These are phyloP conservation scores for Drosophila nigricruria DNA, from an alignment of 2,888 invertebrate species.

Conservation along the genomic window DNA sequence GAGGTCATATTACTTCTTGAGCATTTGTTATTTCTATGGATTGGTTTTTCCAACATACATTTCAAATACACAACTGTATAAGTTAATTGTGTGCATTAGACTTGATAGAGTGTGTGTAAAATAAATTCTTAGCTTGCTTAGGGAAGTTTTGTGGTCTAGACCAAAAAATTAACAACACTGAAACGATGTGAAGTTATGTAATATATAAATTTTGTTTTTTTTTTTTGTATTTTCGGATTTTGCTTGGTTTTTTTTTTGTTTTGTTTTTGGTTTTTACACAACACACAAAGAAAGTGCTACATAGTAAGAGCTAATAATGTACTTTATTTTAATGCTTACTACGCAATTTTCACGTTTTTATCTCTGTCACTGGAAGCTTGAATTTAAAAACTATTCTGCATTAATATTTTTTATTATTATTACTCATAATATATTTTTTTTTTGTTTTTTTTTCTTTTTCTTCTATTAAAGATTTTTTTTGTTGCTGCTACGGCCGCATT, in stretches of 20 bases:
- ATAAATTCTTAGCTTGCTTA: conserved; percentile 75
- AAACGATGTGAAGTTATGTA: conserved; percentile 65
- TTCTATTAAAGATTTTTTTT: conserved; percentile 28
- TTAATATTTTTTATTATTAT: conserved; percentile 45
- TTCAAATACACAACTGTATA: conserved; percentile 68
- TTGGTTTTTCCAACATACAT: conserved; percentile 32
- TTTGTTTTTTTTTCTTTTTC: neutral
- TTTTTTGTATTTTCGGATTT: conserved; percentile 3
- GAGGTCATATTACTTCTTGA: conserved; percentile 57
- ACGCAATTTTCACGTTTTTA: conserved; percentile 63
- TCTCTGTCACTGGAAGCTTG: conserved; percentile 80
- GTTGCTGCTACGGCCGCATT: conserved; percentile 75
- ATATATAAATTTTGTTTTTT: conserved; percentile 40
- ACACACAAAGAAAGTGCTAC: conserved; percentile 80
- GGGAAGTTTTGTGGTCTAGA: conserved; percentile 65
- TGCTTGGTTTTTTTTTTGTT: conserved; percentile 6
- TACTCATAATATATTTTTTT: conserved; percentile 24
- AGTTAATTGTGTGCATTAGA: conserved; percentile 55
- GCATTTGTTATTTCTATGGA: conserved; percentile 43
- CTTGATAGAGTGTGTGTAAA: conserved; percentile 62
- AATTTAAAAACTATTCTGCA: conserved; percentile 72
- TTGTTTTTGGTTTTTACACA: conserved; percentile 60
- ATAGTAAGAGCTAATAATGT: conserved; percentile 74
- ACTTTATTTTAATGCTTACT: conserved; percentile 67
- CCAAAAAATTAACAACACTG: conserved; percentile 72